Conservation (phyloP, 1,140 invertebrate genomes). For the Eciton burchellii region DNA sequence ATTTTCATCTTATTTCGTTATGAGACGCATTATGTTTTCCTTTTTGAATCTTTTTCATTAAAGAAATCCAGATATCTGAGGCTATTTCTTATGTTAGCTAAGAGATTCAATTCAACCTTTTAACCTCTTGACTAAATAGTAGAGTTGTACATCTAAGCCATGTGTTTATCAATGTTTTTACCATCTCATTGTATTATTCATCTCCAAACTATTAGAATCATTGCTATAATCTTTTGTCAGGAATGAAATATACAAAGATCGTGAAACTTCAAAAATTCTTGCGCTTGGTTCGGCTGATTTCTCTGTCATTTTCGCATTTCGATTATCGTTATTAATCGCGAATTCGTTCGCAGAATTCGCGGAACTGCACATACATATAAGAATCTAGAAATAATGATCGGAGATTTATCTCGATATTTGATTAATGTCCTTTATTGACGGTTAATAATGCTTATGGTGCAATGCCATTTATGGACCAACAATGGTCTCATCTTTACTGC, state of each 20-base stretch:
- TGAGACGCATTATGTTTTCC: neutral
- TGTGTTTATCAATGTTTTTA: neutral
- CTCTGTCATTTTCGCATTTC: neutral
- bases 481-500: conserved; percentile 27
- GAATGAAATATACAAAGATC: conserved; percentile 29
- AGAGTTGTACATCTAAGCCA: neutral
- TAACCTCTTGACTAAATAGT: too few species aligned
- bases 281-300: conserved; percentile 3
- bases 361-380: neutral
- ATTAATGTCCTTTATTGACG: conserved; percentile 17
- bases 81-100: conserved; percentile 16
- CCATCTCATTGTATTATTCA: neutral
- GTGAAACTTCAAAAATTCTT: too few species aligned
- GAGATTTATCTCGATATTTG: neutral
- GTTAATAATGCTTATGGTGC: conserved; percentile 11
- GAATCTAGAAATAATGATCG: conserved; percentile 6
- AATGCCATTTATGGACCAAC: conserved; percentile 4
- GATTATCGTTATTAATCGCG: conserved; percentile 44
- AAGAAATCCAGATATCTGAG: neutral
- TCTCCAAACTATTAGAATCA: conserved; percentile 10
- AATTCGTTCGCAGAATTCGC: conserved; percentile 2
- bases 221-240: neutral
- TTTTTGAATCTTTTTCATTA: neutral
- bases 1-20: too few species aligned
- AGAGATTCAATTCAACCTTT: too few species aligned